Base-by-base conservation (phyloP, 2,113 vertebrate genomes). In the Lophura nycthemera region DNA sequence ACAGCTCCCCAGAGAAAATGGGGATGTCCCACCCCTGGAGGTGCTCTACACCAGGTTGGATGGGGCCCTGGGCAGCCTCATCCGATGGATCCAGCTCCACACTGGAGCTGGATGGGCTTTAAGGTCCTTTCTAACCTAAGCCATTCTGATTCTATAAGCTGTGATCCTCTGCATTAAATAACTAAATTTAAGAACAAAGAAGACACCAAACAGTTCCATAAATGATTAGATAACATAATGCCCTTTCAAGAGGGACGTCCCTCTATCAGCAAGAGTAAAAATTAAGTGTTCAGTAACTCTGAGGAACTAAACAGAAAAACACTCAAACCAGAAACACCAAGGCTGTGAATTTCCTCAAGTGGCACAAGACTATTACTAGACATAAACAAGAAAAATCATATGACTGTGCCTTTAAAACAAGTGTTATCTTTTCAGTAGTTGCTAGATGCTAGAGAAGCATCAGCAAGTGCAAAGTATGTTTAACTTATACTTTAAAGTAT, bases 161-260 rank as follows among this genome's bases (percentile, higher is more conserved):
- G 47, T 48, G 21, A 48, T 24, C 21, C 47, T 48, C 47, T 48
- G 47, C 21, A 48, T 48, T 48, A 48, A 48, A 48, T 24, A 48
- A 48, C 21, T n/a, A 45, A 6, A 29, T 40, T 82, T 61, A 81
- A 73, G n/a, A 83, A 56, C 15, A 54, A 93, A 88, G 57, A 78
- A 67, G 30, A 60, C 14, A 52, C 12, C 56, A 32, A 74, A 40
- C 2, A 43, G 27, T 66, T 88, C 45, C 47, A 17, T 47, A 25
- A 70, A 36, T 21, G 70, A 21, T 10, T 4, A 54, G 24, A 50
- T 6, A 38, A 27, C 0, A 50, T 6, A 32, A 27, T 0, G 0
- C 16, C 6, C 11, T 50, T 63, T 71, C 2, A 7, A 75, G 75
- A 48, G 19, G 65, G 32, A 32, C 60, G 50, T 7, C 47, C 42